Percentiles rank a stretch among this genome's conserved stretches.
Conservation (phyloP, 2,888 invertebrate species). For the Penaeus monodon region DNA sequence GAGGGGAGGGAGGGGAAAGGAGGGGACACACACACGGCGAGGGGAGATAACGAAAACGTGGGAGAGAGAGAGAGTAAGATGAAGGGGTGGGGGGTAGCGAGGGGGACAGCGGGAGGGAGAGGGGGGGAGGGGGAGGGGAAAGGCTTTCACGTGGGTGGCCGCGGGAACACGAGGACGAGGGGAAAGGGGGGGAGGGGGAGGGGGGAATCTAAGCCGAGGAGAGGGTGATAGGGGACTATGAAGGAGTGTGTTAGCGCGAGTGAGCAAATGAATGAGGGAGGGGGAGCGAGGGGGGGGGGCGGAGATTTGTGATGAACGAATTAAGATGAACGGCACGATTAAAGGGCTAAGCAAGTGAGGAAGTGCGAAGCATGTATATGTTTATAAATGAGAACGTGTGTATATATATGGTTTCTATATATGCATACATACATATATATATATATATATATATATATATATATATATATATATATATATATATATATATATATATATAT, state of each 20-base stretch:
- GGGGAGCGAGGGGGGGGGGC: not conserved
- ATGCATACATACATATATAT: conserved; percentile 8
- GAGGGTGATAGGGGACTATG: not conserved
- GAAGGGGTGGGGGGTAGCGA: not conserved
- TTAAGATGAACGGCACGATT: not conserved
- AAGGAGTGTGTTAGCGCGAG: not conserved
- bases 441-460: not conserved
- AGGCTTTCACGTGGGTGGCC: conserved; percentile 40
- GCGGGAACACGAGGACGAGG: conserved; percentile 13
- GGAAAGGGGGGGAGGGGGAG: not conserved
- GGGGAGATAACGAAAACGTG: not conserved
- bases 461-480: not conserved
- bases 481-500: not conserved
- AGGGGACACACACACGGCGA: too few relatives aligned
- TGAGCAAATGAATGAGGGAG: conserved; percentile 13
- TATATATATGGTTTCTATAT: not conserved
- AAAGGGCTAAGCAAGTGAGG: too few relatives aligned
- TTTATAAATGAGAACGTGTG: too few relatives aligned
- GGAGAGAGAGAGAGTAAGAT: not conserved
- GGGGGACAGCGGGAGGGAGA: too few relatives aligned
- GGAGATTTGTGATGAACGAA: not conserved
- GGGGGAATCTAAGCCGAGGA: not conserved
- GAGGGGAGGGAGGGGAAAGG: not conserved
- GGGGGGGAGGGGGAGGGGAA: conserved; percentile 37
- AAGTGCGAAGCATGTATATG: too few relatives aligned